Conservation (phyloP, 2,888 invertebrate genomes). For the Tanytarsus gracilentus region DNA sequence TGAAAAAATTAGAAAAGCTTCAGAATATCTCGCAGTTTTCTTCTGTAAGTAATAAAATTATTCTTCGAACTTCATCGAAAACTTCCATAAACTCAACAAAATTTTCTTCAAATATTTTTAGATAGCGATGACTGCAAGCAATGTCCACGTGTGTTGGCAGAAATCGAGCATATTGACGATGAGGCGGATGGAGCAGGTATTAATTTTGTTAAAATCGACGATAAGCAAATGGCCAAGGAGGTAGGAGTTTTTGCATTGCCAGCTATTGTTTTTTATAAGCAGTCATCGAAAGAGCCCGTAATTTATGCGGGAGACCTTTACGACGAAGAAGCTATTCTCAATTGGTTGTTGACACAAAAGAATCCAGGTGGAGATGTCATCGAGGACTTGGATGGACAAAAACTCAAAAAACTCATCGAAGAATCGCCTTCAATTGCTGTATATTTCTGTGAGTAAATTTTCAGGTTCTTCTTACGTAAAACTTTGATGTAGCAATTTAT, state of each 20-base stretch:
- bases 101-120: conserved; percentile 37
- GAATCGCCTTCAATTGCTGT: conserved; percentile 76
- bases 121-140: conserved; percentile 94
- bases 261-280: conserved; percentile 81
- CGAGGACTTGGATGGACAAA: conserved; percentile 76
- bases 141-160: conserved; percentile 75
- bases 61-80: conserved; percentile 3
- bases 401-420: conserved; percentile 63
- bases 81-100: background rate
- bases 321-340: conserved; percentile 78
- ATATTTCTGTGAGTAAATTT: conserved; percentile 75
- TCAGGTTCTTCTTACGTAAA: no score
- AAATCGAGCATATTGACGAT: conserved; percentile 89
- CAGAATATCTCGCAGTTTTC: conserved; percentile 85
- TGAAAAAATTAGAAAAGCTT: conserved; percentile 76
- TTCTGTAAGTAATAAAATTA: conserved; percentile 65
- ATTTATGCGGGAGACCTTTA: conserved; percentile 84
- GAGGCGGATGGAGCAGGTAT: conserved; percentile 85
- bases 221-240: conserved; percentile 75
- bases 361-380: conserved; percentile 87
- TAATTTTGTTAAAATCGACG: conserved; percentile 87
- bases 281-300: conserved; percentile 78
- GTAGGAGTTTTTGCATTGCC: conserved; percentile 85
- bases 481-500: no score
- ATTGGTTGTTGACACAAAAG: conserved; percentile 84